phyloP scores from a whole-genome alignment of 2,888 invertebrate genomes.

The Gortyna flavago region DNA sequence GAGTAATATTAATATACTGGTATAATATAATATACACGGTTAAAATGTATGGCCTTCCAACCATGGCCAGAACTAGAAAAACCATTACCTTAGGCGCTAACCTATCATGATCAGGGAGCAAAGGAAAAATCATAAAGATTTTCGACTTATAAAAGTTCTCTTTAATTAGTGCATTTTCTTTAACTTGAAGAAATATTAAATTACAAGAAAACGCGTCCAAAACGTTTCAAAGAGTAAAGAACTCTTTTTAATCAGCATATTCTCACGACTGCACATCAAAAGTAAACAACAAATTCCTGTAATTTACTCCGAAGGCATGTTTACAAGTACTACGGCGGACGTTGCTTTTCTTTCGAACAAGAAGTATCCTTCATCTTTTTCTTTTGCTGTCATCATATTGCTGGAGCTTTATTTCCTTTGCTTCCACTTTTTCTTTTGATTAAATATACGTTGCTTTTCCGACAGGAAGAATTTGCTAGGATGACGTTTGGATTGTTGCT shows the following conservation, averaged over 20 bases:
- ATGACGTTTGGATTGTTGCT: slow-evolving; percentile 25
- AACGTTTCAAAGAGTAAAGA: background rate
- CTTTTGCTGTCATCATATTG: slow-evolving; percentile 34
- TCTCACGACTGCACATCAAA: slow-evolving; percentile 5
- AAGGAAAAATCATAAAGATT: background rate
- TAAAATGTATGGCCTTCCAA: background rate
- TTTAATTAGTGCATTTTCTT: slow-evolving; percentile 2
- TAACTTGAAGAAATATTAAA: background rate
- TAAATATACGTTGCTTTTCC: slow-evolving; percentile 42
- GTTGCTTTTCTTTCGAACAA: slow-evolving; percentile 30
- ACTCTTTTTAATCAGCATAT: slow-evolving; percentile 11
- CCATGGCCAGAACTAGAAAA: background rate
- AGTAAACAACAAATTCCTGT: slow-evolving; percentile 25
- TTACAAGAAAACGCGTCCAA: background rate
- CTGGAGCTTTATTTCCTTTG: slow-evolving; percentile 39
- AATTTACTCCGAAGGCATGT: slow-evolving; percentile 35
- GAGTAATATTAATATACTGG: background rate
- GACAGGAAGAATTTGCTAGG: slow-evolving; percentile 10
- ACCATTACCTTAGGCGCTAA: background rate
- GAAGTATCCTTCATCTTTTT: slow-evolving; percentile 25
- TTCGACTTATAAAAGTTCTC: background rate
- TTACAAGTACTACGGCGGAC: slow-evolving; percentile 26
- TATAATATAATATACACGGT: no score
- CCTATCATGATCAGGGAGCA: no score
- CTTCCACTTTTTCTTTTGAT: slow-evolving; percentile 49